Base-by-base conservation (phyloP, 2,113 vertebrate genomes). In the Donacobius atricapilla region DNA sequence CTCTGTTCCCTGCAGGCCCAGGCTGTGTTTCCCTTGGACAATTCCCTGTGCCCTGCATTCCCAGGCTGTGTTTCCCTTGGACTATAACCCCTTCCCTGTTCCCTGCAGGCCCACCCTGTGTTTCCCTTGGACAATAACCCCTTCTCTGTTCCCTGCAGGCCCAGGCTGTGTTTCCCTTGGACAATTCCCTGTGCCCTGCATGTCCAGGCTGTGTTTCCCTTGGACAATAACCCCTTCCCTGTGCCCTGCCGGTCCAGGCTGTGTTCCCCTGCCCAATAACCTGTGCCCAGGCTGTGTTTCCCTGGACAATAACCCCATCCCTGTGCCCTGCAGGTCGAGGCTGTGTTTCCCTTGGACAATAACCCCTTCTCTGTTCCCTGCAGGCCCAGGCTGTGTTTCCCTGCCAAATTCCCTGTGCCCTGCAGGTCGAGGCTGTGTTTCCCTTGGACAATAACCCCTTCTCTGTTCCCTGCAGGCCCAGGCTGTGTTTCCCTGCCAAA, bases 1-100 rank as follows among this genome's bases (percentile, higher is more conserved):
- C 42, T n/a, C 42, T 42, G 42, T 42, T 13, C 82, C 97, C 97
- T 85, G n/a, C 97, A 99, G 99, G 99, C 20, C 30, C n/a, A 28
- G 40, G 28, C 2, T 27, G 58, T 13, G 17, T 42, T 30, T n/a
- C 51, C 16, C 23, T 7, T 19, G 21, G 4, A 3, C 57, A 18
- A 1, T 80, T n/a, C n/a, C n/a, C 39, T 42, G 40, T 42, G n/a
- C 1, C 44, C 0, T 53, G 51, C 28, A 53, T 28, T 12, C 3
- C 1, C 61, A 16, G 10, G 63, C 4, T 27, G 44, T 15, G 30
- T 30, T 28, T 13, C 28, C 35, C 35, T 31, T n/a, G n/a, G n/a
- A n/a, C n/a, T n/a, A n/a, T n/a, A n/a, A n/a, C n/a, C 35, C 42
- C 42, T n/a, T 42, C 42, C n/a, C 42, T 42, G 42, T 42, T 13